phyloP scores from a whole-genome alignment of 1,140 invertebrate genomes.

The Parapsyche elsis region DNA sequence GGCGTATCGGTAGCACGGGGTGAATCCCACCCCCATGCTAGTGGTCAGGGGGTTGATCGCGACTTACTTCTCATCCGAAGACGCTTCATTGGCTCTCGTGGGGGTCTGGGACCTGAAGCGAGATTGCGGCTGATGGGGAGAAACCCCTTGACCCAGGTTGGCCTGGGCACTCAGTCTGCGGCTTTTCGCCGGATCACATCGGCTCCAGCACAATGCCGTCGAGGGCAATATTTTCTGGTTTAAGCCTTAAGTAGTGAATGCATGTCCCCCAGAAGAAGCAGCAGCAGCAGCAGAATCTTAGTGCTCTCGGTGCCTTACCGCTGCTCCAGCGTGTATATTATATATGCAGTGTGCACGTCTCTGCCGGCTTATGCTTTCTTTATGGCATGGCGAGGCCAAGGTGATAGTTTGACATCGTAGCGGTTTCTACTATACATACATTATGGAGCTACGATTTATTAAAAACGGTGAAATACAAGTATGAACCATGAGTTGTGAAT shows the following conservation, averaged over 20 bases:
- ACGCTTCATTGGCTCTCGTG: conserved; percentile 15
- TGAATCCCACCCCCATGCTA: background rate
- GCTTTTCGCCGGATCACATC: conserved; percentile 38
- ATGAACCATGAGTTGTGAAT: too few relatives aligned
- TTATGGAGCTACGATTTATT: conserved; percentile 32
- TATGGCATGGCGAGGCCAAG: conserved; percentile 36
- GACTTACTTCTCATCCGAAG: background rate
- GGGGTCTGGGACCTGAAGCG: background rate
- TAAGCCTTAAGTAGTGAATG: conserved; percentile 55
- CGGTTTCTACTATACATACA: background rate
- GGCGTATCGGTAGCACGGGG: too few relatives aligned
- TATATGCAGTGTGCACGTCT: conserved; percentile 49
- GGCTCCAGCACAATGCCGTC: conserved; percentile 50
- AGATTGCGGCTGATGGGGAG: conserved; percentile 30
- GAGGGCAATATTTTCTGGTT: conserved; percentile 56
- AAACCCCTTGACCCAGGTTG: conserved; percentile 42
- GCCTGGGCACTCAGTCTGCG: conserved; percentile 32
- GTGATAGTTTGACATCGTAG: conserved; percentile 2
- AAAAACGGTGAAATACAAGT: conserved; percentile 10
- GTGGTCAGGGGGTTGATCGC: background rate
- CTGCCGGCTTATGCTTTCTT: conserved; percentile 50
- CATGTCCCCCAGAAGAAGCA: conserved; percentile 50
- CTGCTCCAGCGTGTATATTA: conserved; percentile 23
- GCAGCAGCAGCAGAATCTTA: background rate
- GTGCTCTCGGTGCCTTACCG: background rate